phyloP scores from a whole-genome alignment of 1,140 invertebrate species.

The Calycopis cecrops region DNA sequence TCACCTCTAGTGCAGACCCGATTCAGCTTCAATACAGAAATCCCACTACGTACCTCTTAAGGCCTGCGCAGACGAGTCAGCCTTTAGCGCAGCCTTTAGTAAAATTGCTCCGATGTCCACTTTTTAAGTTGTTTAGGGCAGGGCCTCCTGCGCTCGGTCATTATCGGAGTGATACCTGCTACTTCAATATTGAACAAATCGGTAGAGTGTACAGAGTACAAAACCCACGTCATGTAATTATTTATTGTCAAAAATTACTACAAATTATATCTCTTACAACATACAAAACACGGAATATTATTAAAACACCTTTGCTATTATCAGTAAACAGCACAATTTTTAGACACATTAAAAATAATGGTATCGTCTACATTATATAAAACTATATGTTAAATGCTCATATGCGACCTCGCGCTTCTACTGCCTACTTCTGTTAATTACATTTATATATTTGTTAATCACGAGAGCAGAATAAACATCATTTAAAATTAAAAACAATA shows the following conservation, averaged over 20 bases:
- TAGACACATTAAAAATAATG: conserved; percentile 69
- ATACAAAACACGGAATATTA: conserved; percentile 36
- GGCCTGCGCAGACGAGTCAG: no score
- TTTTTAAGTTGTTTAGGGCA: no score
- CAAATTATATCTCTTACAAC: conserved; percentile 41
- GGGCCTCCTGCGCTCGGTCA: no score
- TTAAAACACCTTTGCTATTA: conserved; percentile 32
- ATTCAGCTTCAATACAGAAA: no score
- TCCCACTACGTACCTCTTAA: no score
- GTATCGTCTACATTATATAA: conserved; percentile 66
- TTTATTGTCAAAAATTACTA: conserved; percentile 42
- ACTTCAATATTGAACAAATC: no score
- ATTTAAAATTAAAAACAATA: conserved; percentile 66
- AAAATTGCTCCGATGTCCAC: no score
- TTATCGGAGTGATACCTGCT: no score
- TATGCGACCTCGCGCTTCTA: conserved; percentile 64
- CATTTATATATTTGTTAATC: conserved; percentile 56
- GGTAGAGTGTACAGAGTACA: conserved; percentile 5
- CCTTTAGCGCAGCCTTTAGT: no score
- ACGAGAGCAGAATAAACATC: conserved; percentile 56
- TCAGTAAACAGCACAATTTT: conserved; percentile 38
- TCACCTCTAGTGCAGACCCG: no score
- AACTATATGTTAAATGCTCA: conserved; percentile 67
- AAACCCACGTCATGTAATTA: conserved; percentile 27
- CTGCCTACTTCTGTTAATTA: conserved; percentile 47